Evolutionary conservation across 2,888 invertebrate genomes (phyloP).

Genomic region (Troides aeacus): DNA sequence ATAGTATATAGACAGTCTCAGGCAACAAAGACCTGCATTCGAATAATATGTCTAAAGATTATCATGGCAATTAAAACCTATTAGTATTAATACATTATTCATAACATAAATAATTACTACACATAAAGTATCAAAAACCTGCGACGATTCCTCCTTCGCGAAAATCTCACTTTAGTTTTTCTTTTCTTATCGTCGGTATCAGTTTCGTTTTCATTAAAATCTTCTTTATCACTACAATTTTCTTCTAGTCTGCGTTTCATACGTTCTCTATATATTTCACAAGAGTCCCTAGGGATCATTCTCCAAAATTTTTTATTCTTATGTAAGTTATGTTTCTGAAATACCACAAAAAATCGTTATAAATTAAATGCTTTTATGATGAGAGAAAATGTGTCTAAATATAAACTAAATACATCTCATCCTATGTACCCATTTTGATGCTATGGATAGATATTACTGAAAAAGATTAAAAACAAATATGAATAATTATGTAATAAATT

Average conservation of each 20-base stretch:
- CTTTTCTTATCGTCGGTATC: conserved; percentile 23
- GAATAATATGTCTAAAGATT: no score
- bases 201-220: conserved; percentile 20
- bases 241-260: conserved; percentile 37
- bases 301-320: conserved; percentile 47
- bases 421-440: no score
- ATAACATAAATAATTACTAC: not conserved
- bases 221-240: conserved; percentile 25
- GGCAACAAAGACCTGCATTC: no score
- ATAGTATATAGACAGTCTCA: no score
- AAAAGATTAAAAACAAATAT: no score
- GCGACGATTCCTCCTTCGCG: conserved; percentile 16
- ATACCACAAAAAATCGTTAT: conserved; percentile 3
- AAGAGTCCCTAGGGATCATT: conserved; percentile 59
- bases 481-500: no score
- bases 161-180: conserved; percentile 18
- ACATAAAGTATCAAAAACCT: conserved; percentile 5
- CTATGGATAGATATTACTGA: no score
- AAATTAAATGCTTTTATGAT: no score
- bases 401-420: no score
- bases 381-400: no score
- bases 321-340: conserved; percentile 42
- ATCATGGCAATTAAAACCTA: no score
- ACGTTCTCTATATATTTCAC: conserved; percentile 54
- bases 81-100: not conserved